These are phyloP conservation scores for Drosophila nigrodunni DNA, from an alignment of 1,140 invertebrate species.

Conservation along the genomic window DNA sequence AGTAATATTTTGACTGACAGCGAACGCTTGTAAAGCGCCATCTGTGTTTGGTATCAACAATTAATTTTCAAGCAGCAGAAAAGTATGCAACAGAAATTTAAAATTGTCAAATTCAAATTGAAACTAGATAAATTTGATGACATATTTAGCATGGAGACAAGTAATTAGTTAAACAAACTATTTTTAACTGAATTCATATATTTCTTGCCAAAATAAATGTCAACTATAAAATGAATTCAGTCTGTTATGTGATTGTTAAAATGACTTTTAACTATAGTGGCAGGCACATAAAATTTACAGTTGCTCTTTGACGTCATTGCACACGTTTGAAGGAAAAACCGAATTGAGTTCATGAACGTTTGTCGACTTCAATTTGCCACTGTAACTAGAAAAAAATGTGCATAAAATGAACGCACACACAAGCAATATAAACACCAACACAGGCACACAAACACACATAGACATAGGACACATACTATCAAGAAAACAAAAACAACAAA, in stretches of 20 bases:
- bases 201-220: neutral
- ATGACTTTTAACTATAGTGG: neutral
- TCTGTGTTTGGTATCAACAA: neutral
- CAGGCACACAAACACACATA: constrained; percentile 26
- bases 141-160: no score
- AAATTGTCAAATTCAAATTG: neutral
- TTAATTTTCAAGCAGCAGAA: neutral
- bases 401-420: constrained; percentile 55
- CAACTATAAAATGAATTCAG: neutral
- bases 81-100: constrained; percentile 24
- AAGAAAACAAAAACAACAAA: constrained; percentile 20
- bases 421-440: constrained; percentile 10
- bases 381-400: constrained; percentile 64
- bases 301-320: constrained; percentile 77
- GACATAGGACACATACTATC: constrained; percentile 16
- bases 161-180: no score
- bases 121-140: neutral
- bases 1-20: neutral
- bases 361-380: constrained; percentile 83
- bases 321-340: constrained; percentile 69
- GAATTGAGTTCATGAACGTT: constrained; percentile 84
- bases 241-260: constrained; percentile 1
- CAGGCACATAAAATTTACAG: constrained; percentile 60
- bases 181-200: no score
- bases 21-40: neutral